phyloP scores from a whole-genome alignment of 2,113 vertebrate species.

The Rhodinocichla rosea region DNA sequence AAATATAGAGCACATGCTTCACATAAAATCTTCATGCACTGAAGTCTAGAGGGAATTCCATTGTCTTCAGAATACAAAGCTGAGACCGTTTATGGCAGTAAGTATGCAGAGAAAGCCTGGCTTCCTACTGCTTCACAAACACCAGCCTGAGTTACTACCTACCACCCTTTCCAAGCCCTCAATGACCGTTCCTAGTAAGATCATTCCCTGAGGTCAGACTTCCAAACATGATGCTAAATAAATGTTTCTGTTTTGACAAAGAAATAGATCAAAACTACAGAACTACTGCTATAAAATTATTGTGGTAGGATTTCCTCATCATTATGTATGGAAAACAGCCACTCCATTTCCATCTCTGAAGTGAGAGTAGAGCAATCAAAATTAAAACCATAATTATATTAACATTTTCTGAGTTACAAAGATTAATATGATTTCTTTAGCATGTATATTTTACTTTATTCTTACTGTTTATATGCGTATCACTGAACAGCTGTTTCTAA shows the following conservation, averaged over 20 bases:
- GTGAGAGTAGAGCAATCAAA: background rate
- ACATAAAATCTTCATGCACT: background rate
- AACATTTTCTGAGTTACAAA: background rate
- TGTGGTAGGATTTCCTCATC: background rate
- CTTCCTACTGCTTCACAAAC: background rate
- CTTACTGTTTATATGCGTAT: background rate
- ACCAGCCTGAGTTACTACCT: background rate
- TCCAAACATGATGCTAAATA: background rate
- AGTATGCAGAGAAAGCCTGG: background rate
- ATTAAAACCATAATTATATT: background rate
- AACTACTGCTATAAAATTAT: background rate
- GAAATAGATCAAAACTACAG: background rate
- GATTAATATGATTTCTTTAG: background rate
- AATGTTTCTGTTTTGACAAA: background rate
- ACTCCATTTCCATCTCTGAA: background rate
- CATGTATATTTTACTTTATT: background rate
- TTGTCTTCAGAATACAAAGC: background rate
- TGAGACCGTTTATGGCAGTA: background rate
- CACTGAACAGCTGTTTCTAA: background rate
- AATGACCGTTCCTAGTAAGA: background rate
- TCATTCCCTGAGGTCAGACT: background rate
- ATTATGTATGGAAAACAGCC: background rate
- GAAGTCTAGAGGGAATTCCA: background rate
- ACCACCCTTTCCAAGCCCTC: background rate
- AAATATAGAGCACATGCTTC: background rate